These are phyloP conservation scores for Dallia pectoralis DNA, from an alignment of 2,797 vertebrate genomes.

Conservation along the genomic window DNA sequence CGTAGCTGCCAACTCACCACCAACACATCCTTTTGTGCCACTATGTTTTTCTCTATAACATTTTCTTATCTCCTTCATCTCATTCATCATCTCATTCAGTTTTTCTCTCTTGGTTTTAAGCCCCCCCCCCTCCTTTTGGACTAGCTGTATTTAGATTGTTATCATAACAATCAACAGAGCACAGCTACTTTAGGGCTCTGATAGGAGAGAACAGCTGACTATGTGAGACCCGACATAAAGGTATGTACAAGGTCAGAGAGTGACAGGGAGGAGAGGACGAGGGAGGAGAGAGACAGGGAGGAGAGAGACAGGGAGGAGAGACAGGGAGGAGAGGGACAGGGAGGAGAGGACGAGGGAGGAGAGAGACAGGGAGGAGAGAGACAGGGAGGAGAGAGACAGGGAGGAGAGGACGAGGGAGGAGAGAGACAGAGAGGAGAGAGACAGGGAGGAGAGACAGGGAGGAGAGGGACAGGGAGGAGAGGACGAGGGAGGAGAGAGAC, in stretches of 20 bases:
- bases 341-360: neutral
- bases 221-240: slow-evolving; percentile 23
- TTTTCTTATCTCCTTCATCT: neutral
- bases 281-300: neutral
- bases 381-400: no score
- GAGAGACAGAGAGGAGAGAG: no score
- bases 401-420: no score
- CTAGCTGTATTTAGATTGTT: slow-evolving; percentile 58
- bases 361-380: no score
- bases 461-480: no score
- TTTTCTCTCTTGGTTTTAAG: neutral
- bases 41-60: neutral
- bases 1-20: slow-evolving; percentile 1
- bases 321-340: neutral
- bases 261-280: slow-evolving; percentile 31
- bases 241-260: slow-evolving; percentile 50
- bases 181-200: slow-evolving; percentile 61
- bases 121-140: slow-evolving; percentile 35
- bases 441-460: no score
- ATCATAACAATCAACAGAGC: slow-evolving; percentile 68
- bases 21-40: neutral
- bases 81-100: neutral
- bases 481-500: no score
- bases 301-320: neutral
- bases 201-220: slow-evolving; percentile 64